A percentile compares a stretch with the other conserved stretches of the same genome.
These are phyloP conservation scores for Heteromormyrus szaboi DNA, from an alignment of 2,797 vertebrate species.

Conservation along the genomic window DNA sequence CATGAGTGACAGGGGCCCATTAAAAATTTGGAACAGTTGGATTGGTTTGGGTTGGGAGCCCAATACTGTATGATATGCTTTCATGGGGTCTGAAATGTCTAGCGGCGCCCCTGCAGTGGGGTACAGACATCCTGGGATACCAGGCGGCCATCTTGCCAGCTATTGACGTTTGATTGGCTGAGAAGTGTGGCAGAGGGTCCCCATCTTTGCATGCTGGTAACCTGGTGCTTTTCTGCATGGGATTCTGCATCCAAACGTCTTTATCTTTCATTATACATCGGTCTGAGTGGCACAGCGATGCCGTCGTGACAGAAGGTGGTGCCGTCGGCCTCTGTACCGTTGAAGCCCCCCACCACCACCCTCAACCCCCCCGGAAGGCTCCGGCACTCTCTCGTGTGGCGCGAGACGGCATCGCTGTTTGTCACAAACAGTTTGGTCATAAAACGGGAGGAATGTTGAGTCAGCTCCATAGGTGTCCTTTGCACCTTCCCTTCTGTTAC, in stretches of 20 bases:
- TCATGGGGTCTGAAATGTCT: neutral
- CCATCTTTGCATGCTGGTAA: neutral
- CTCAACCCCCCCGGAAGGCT: neutral
- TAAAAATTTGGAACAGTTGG: neutral
- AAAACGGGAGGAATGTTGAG: constrained; percentile 70
- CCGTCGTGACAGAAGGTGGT: neutral
- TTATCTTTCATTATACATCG: neutral
- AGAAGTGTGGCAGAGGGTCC: neutral
- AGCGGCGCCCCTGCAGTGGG: neutral
- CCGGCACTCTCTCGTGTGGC: constrained; percentile 43
- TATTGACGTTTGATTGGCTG: neutral
- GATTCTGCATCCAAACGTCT: neutral
- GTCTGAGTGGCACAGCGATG: neutral
- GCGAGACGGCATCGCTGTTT: constrained; percentile 57
- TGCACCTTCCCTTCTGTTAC: constrained; percentile 61
- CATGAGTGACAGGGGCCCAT: neutral
- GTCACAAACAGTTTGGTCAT: constrained; percentile 70
- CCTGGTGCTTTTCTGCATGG: neutral
- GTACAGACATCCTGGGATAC: neutral
- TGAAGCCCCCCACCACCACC: neutral
- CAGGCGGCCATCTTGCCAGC: neutral
- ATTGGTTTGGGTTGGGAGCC: neutral
- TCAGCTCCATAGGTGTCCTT: constrained; percentile 64
- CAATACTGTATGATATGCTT: neutral
- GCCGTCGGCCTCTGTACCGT: neutral